A percentile compares a stretch with the other conserved stretches of the same genome.
Evolutionary conservation across 1,140 invertebrate genomes (phyloP).

Genomic region (Drosophila nannoptera): DNA sequence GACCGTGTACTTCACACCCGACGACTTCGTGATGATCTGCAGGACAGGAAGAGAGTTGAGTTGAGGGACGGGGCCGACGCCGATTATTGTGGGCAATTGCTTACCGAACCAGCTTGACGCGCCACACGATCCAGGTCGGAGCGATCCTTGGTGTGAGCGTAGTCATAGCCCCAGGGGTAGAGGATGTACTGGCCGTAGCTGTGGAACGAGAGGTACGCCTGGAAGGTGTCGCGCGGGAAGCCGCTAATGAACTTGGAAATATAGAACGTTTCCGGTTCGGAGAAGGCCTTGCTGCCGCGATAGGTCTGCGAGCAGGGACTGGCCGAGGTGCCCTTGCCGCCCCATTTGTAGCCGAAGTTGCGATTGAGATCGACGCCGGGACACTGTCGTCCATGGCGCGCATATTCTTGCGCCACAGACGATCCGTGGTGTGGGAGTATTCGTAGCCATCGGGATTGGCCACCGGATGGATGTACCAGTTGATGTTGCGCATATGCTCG

Average conservation of each 20-base stretch:
- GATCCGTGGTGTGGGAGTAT: constrained; percentile 86
- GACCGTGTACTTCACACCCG: constrained; percentile 86
- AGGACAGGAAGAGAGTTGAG: constrained; percentile 24
- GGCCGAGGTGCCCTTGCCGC: constrained; percentile 88
- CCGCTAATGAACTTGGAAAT: constrained; percentile 82
- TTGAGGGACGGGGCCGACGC: background rate
- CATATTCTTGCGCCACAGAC: constrained; percentile 91
- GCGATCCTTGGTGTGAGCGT: constrained; percentile 84
- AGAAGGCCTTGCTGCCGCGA: constrained; percentile 92
- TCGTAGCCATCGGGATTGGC: constrained; percentile 94
- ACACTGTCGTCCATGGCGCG: constrained; percentile 82
- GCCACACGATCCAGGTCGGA: constrained; percentile 86
- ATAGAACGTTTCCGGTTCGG: constrained; percentile 93
- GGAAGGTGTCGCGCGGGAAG: constrained; percentile 80
- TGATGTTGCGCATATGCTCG: constrained; percentile 86
- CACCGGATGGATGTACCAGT: constrained; percentile 91
- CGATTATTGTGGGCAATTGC: background rate
- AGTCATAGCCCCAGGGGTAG: constrained; percentile 91
- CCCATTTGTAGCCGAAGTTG: constrained; percentile 91
- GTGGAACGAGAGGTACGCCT: constrained; percentile 91
- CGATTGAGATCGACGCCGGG: constrained; percentile 89
- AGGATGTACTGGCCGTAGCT: constrained; percentile 94
- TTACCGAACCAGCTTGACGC: constrained; percentile 83
- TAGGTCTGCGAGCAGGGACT: constrained; percentile 94
- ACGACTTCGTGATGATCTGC: constrained; percentile 84